Conservation (phyloP, 2,797 vertebrate species). For the Hapalemur alaotrensis region DNA sequence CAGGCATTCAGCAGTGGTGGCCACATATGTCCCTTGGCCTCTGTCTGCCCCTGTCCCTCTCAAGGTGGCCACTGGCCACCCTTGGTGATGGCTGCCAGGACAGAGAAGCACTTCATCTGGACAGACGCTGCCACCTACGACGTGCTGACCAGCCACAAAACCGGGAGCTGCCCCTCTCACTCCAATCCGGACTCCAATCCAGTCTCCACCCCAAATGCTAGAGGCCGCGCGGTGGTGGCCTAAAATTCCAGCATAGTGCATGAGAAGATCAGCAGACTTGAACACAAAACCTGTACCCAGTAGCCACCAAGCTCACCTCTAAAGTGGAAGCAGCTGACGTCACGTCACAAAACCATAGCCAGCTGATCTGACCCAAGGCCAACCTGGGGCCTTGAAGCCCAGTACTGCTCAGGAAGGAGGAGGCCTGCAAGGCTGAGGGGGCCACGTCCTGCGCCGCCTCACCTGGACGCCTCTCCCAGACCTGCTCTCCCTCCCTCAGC, state of each 20-base stretch:
- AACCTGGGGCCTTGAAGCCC: constrained; percentile 13
- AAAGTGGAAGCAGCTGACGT: rapidly evolving
- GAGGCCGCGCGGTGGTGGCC: rapidly evolving
- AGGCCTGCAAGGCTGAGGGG: neutral
- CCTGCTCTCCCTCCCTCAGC: neutral
- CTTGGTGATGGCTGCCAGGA: neutral
- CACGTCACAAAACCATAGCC: neutral
- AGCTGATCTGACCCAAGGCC: neutral
- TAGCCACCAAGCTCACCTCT: neutral
- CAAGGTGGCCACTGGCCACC: neutral
- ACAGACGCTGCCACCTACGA: neutral
- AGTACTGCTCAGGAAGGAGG: neutral
- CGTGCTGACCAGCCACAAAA: neutral
- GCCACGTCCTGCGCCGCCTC: rapidly evolving
- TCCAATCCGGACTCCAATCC: neutral
- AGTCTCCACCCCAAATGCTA: neutral
- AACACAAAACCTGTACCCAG: rapidly evolving
- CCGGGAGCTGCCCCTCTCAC: neutral
- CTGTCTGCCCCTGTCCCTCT: neutral
- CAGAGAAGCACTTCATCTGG: neutral
- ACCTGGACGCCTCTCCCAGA: rapidly evolving
- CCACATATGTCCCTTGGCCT: neutral
- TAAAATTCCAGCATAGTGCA: neutral
- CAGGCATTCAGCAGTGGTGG: neutral
- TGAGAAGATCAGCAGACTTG: rapidly evolving